Conservation (phyloP, 1,140 invertebrate genomes). For the Dendroctonus valens region DNA sequence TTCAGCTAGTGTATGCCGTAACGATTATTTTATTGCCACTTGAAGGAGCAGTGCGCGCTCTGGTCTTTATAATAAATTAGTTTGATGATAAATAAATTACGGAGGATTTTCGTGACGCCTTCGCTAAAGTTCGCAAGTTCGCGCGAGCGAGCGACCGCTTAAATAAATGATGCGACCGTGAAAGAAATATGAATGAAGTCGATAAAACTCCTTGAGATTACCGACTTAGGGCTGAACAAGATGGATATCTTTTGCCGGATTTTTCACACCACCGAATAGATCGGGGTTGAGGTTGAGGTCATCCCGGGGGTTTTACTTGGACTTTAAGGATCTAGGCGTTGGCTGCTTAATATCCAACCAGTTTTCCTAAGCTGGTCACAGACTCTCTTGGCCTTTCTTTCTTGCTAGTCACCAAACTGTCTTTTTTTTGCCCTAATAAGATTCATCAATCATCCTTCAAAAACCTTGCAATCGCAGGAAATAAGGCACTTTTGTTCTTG, state of each 20-base stretch:
- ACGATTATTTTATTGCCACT: constrained; percentile 19
- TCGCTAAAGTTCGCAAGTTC: constrained; percentile 20
- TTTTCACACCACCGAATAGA: background rate
- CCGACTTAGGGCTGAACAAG: constrained; percentile 22
- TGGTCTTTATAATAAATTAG: constrained; percentile 17
- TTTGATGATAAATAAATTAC: constrained; percentile 22
- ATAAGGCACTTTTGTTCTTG: no score
- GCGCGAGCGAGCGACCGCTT: constrained; percentile 6
- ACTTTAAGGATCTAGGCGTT: no score
- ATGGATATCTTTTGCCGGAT: constrained; percentile 8
- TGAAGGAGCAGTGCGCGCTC: constrained; percentile 4
- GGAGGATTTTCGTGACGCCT: constrained; percentile 11
- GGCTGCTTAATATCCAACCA: background rate
- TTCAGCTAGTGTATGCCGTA: constrained; percentile 1
- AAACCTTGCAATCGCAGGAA: no score
- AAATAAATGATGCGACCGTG: constrained; percentile 23
- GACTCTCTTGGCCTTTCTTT: no score
- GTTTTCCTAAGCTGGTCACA: no score
- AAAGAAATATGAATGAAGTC: constrained; percentile 26
- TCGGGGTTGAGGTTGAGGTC: no score
- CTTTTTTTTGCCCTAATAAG: no score
- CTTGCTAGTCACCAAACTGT: no score
- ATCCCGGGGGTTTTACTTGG: no score
- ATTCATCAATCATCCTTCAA: no score
- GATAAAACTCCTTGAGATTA: constrained; percentile 23